Evolutionary conservation across 2,113 vertebrate genomes (phyloP), one percentile per base, ranked within the genome.

Genomic region (Anas platyrhynchos): DNA sequence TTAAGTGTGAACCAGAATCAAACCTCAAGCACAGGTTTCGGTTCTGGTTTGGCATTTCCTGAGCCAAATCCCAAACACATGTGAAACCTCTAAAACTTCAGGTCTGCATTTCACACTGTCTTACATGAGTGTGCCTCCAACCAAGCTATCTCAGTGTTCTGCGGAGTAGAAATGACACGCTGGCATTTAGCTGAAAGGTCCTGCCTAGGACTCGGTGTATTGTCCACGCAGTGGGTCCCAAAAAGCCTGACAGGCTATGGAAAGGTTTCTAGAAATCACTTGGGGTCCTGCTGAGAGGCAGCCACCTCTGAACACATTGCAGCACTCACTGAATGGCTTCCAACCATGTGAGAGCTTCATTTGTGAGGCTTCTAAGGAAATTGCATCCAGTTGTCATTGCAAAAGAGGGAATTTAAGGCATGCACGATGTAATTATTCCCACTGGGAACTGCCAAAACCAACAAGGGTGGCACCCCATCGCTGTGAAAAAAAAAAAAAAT

Each of bases 351-450:
- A 90, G 65, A 88, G 86, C 86, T 96, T 77, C 52, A 44, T 78
- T 72, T 93, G 83, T 78, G 66, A 94, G 83, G 67, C 80, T 90
- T 71, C 7, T 5, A 91, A 88, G 90, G 77, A 96, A 95, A 94
- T 94, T 95, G 68, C 83, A 96, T 91, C 91, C 95, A 91, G 90
- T 95, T 95, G 92, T 92, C 80, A 65, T 90, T 95, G 92, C 86
- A 96, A 90, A 96, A 94, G 88, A 81, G 88, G 34, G 92, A 96
- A 86, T 93, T 88, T 75, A 86, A 96, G 62, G 86, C 86, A 93
- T 23, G 73, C 58, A 90, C 85, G 84, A 26, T 69, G 16, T 91
- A 94, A 95, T 91, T 94, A 95, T 92, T 94, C 92, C 90, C 83
- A 82, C 66, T 81, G 88, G 80, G 80, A 95, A 54, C 80, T 79